Base-by-base conservation (phyloP, 2,797 vertebrate species). In the Danio albolineatus region DNA sequence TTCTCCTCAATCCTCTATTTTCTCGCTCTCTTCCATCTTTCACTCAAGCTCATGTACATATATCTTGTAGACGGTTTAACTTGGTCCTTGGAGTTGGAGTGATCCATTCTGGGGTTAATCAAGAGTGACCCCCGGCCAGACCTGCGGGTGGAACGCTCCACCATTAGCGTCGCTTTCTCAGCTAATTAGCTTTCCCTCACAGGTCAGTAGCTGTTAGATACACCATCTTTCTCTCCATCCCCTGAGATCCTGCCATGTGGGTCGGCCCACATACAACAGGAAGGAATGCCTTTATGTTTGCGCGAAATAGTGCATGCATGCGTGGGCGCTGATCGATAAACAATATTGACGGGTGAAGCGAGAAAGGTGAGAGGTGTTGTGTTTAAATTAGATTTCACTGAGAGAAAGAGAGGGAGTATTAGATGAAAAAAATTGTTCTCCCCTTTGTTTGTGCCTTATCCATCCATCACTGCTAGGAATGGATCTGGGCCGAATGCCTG, bases 91-190 rank as follows among this genome's bases (percentile, higher is more conserved):
- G 62, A 77, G 82, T 75, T 44, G 60, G 76, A 77, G 73, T 21
- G 76, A 86, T 86, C 82, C 76, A 84, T 84, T 84, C 70, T 38
- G n/a, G 73, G 82, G 82, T 84, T 86, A 84, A 86, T 86, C 82
- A 82, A 10, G 82, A 67, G 65, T 80, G 74, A 82, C 85, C 80
- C 70, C 53, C 2, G 17, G 73, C 69, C 21, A 80, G 65, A 61
- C 67, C 74, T 71, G 60, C 36, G 53, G 73, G 85, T 72, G 69
- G 69, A 85, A 66, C 57, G 7, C 56, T 77, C 67, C 44, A 46
- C 28, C 60, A 16, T 61, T 62, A 62, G 51, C 16, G 36, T 43
- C 71, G 61, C 75, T 72, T 73, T 86, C 67, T 38, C 57, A 83
- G 82, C 80, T 86, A 83, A 86, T 82, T 84, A 83, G 17, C 44